phyloP scores from a whole-genome alignment of 1,140 invertebrate genomes.

The Hypothenemus hampei region DNA sequence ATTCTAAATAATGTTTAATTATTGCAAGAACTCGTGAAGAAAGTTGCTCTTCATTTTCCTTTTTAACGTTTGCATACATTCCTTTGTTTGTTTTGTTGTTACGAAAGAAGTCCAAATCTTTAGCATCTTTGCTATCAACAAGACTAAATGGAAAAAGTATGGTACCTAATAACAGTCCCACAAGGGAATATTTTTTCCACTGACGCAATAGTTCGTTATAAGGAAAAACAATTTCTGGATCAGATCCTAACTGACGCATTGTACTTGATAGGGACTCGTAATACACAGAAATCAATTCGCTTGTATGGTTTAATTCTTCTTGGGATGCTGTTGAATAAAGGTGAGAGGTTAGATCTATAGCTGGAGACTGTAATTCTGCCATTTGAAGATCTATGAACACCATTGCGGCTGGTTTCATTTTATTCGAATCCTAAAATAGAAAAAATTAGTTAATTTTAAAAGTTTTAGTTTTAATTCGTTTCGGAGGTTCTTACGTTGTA shows the following conservation, averaged over 20 bases:
- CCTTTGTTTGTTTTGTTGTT: neutral
- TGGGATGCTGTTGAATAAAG: slow-evolving; percentile 42
- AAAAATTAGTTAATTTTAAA: neutral
- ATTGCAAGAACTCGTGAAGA: neutral
- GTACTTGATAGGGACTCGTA: slow-evolving; percentile 2
- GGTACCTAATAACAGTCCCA: neutral
- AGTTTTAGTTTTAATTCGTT: neutral
- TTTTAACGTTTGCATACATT: neutral
- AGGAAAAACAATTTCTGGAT: slow-evolving; percentile 44
- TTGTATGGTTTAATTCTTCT: neutral
- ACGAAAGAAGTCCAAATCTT: neutral
- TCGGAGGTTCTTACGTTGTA: slow-evolving; percentile 39
- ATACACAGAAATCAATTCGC: slow-evolving; percentile 7
- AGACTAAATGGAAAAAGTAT: neutral
- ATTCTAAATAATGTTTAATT: neutral
- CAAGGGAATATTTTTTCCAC: slow-evolving; percentile 34
- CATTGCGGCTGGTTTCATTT: slow-evolving; percentile 15
- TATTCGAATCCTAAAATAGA: neutral
- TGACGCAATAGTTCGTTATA: slow-evolving; percentile 43
- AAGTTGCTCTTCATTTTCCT: neutral
- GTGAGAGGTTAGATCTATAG: slow-evolving; percentile 54
- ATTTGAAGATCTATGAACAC: slow-evolving; percentile 55
- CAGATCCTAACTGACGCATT: neutral
- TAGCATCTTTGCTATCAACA: neutral
- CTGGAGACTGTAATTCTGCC: slow-evolving; percentile 51